A percentile compares a stretch with the other conserved stretches of the same genome.
phyloP scores from a whole-genome alignment of 2,113 vertebrate genomes.

The Forbesichthys agassizii region DNA sequence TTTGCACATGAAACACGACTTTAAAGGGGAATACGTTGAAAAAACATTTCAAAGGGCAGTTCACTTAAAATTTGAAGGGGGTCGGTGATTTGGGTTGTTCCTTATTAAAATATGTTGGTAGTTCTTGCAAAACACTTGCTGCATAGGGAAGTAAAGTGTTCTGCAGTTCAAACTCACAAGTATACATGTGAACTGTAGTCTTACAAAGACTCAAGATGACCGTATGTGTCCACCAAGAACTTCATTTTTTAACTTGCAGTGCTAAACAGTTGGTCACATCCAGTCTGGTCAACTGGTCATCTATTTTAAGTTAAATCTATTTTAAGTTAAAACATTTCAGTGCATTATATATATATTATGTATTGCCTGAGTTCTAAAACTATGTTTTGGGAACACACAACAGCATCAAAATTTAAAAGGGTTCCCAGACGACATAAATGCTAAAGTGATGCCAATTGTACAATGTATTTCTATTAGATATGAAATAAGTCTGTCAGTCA shows the following conservation, averaged over 20 bases:
- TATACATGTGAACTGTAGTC: constrained; percentile 37
- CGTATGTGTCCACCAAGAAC: constrained; percentile 57
- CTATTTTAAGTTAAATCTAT: no score
- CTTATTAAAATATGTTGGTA: constrained; percentile 51
- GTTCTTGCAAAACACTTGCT: constrained; percentile 59
- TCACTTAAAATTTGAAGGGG: constrained; percentile 45
- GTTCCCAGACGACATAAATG: constrained; percentile 55
- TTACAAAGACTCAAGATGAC: constrained; percentile 30
- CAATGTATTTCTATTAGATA: constrained; percentile 45
- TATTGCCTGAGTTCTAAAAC: not conserved
- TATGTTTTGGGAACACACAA: constrained; percentile 31
- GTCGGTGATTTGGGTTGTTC: constrained; percentile 51
- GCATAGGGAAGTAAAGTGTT: constrained; percentile 60
- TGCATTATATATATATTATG: not conserved
- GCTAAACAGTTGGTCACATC: not conserved
- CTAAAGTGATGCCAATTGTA: constrained; percentile 41
- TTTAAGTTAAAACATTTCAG: not conserved
- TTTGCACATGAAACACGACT: constrained; percentile 91
- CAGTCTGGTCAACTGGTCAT: no score
- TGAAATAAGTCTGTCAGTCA: not conserved
- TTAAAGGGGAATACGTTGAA: constrained; percentile 89
- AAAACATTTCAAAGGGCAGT: constrained; percentile 68
- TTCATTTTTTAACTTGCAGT: not conserved
- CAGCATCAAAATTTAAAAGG: constrained; percentile 16
- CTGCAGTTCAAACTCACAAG: constrained; percentile 71